Base-by-base conservation (phyloP, 2,113 vertebrate species). In the Bubo blakistoni region DNA sequence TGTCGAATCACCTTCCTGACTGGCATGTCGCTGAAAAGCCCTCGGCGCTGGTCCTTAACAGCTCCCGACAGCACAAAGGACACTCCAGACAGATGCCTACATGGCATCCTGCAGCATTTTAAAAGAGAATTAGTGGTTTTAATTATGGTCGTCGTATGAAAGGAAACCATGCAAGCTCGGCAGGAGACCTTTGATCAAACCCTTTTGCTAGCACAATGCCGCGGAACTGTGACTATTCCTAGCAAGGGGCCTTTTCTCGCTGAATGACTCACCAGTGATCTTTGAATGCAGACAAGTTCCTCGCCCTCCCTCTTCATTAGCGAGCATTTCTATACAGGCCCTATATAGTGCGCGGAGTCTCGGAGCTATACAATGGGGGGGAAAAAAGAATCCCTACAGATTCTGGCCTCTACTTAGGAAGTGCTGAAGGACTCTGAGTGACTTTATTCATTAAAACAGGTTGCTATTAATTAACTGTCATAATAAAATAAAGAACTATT, bases 121-220 rank as follows among this genome's bases (percentile, higher is more conserved):
- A 98, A 98, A 98, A 98, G 98, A 98, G 98, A 98, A 98, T 98
- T 98, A 98, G 98, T 98, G 98, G 98, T 98, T 98, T 98, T 98
- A 98, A 98, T 98, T 98, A 98, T 98, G 98, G 98, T 98, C 98
- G 98, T 98, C 40, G 96, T 97, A 98, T 98, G 98, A 98, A 98
- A 98, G 98, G 98, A 98, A 98, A 98, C 98, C 98, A 98, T 97
- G 98, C 97, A 98, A 98, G 98, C 98, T 98, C 98, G 94, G 93
- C 97, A 95, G 98, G 98, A 98, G 98, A 97, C 97, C 97, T 98
- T 98, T 98, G 98, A 98, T 98, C 98, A 98, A 98, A 98, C 98
- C 97, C 98, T 98, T 98, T 98, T 92, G 98, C 98, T 97, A 98
- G 98, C 94, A 98, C 98, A 98, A 98, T 98, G 98, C 98, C 98